phyloP scores from a whole-genome alignment of 2,797 vertebrate species.

The Protosalanx chinensis region DNA sequence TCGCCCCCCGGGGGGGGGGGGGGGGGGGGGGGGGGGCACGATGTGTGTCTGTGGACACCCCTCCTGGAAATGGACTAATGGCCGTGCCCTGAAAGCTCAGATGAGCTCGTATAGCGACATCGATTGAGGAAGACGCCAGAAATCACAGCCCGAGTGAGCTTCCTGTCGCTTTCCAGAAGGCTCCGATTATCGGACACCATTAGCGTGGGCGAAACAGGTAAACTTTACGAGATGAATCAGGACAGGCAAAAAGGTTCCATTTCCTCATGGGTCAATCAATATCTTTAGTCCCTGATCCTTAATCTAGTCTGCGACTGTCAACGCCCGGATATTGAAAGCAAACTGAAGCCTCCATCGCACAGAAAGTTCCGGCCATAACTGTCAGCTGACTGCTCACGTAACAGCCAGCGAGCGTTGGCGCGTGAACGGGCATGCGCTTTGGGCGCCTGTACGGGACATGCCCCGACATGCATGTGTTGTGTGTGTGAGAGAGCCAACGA shows the following conservation, averaged over 20 bases:
- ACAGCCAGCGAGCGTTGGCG: not conserved
- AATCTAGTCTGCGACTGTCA: not conserved
- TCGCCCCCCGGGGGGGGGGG: not conserved
- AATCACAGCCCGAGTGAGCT: not conserved
- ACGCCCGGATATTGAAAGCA: too few relatives aligned
- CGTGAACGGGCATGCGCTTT: not conserved
- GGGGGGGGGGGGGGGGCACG: too few relatives aligned
- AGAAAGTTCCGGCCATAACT: not conserved
- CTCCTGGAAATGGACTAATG: not conserved
- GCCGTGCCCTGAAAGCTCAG: not conserved
- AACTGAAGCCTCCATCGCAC: not conserved
- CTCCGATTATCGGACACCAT: not conserved
- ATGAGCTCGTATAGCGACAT: not conserved
- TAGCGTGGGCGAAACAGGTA: not conserved
- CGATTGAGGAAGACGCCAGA: not conserved
- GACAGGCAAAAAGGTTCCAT: not conserved
- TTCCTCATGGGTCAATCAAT: not conserved
- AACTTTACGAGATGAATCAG: not conserved
- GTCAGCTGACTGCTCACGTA: not conserved
- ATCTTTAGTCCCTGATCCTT: not conserved
- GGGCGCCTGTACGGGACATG: not conserved
- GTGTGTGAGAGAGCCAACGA: conserved; percentile 7
- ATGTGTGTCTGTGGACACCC: not conserved
- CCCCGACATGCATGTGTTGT: conserved; percentile 36
- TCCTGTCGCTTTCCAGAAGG: not conserved